Percentiles rank a stretch among this genome's conserved stretches.
Conservation (phyloP, 2,113 vertebrate species). For the Motacilla alba region DNA sequence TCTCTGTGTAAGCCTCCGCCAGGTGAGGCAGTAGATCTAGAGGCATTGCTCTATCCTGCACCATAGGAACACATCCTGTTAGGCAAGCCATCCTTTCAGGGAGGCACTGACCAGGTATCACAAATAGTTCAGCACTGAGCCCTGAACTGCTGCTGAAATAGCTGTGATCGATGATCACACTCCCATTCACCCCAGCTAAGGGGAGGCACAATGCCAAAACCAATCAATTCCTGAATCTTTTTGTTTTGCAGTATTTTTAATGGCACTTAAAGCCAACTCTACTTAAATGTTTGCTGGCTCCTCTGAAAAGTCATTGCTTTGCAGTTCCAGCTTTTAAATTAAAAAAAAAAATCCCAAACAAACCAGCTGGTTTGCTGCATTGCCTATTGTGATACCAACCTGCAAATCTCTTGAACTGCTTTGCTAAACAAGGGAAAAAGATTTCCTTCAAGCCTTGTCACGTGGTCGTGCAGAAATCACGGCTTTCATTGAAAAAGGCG, state of each 20-base stretch:
- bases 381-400: neutral
- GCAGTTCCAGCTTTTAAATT: neutral
- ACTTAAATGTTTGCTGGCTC: neutral
- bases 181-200: neutral
- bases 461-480: neutral
- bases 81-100: neutral
- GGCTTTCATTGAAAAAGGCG: neutral
- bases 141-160: neutral
- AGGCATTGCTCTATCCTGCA: neutral
- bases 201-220: neutral
- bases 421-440: neutral
- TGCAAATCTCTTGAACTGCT: constrained; percentile 11
- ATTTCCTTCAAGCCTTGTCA: neutral
- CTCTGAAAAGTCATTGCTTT: neutral
- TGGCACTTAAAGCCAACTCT: neutral
- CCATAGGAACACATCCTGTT: neutral
- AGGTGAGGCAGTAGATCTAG: neutral
- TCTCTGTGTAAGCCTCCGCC: neutral
- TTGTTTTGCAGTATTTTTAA: neutral
- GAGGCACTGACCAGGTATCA: neutral
- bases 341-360: neutral
- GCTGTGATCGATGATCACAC: neutral
- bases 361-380: neutral
- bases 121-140: neutral
- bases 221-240: neutral